Percentiles rank a stretch among this genome's conserved stretches.
phyloP scores from a whole-genome alignment of 2,797 vertebrate genomes.

The Micromesistius poutassou region DNA sequence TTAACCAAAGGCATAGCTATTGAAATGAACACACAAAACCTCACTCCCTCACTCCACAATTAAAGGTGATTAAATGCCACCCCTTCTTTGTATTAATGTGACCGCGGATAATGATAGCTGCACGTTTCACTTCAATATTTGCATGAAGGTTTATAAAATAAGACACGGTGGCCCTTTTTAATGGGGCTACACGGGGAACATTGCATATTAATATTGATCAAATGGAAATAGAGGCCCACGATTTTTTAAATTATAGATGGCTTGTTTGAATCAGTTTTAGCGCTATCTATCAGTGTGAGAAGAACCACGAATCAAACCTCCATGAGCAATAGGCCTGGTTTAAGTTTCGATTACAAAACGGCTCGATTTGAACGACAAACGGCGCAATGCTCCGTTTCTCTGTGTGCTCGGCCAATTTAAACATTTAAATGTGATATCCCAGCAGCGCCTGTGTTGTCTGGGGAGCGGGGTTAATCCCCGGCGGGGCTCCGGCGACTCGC shows the following conservation, averaged over 20 bases:
- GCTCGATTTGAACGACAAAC: background rate
- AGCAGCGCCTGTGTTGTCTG: background rate
- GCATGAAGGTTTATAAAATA: background rate
- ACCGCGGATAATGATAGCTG: too few relatives aligned
- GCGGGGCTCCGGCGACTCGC: background rate
- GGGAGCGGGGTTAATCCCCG: background rate
- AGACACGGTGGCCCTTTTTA: background rate
- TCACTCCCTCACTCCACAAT: too few relatives aligned
- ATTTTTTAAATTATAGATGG: background rate
- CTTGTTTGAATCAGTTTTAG: background rate
- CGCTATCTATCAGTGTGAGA: background rate
- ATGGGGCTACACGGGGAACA: background rate
- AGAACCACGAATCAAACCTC: background rate
- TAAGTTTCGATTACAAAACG: background rate
- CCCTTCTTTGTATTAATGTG: too few relatives aligned
- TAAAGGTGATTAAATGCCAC: too few relatives aligned
- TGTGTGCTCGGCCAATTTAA: background rate
- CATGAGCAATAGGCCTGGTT: background rate
- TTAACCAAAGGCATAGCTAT: background rate
- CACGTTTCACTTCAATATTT: background rate
- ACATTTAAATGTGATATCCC: background rate
- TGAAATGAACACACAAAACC: background rate
- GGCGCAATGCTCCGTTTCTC: background rate
- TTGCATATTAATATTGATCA: background rate
- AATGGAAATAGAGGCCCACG: background rate